Base-by-base conservation (phyloP, 2,797 vertebrate genomes). In the Choloepus didactylus region DNA sequence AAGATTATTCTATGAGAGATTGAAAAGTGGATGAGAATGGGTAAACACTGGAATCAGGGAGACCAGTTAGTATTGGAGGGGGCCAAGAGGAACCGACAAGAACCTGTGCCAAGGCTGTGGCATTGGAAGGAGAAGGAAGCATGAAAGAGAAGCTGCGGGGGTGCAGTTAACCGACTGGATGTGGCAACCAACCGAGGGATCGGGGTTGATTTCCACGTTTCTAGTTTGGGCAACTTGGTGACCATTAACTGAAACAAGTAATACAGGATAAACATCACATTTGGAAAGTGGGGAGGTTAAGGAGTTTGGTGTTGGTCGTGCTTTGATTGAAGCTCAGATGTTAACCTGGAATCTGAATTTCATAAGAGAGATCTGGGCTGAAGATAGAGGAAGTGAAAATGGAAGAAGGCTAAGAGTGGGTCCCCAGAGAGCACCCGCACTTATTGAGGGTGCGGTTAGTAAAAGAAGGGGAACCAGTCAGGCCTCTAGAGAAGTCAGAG, bases 301-400 rank as follows among this genome's bases (percentile, higher is more conserved):
- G 64, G 46, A 62, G 23, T 76, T 91, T 25, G 14, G 8, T 51
- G 41, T 62, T 51, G 60, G 59, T 31, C 59, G 51, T 27, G 9
- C 85, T 79, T 91, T 86, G 41, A 91, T 93, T 92, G 73, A 80
- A 83, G 76, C 51, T 64, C 67, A 77, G 54, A 44, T 51, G 46
- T 81, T 93, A 38, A 83, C 35, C 51, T 67, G 80, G 60, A n/a
- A 15, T 83, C 60, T 77, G 84, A 49, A 25, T 89, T 94, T 94
- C 46, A 16, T 86, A 62, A 51, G 44, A 66, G 25, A 77, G 77
- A 23, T 66, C 2, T 80, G 41, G 51, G 35, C 69, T 87, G 25
- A 60, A 89, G 31, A 66, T 54, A 44, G 83, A 89, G 93, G n/a
- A 73, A 87, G 72, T 27, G 35, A 64, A 83, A 27, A 9, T 6